Evolutionary conservation across 2,113 vertebrate genomes (phyloP), one percentile per base, ranked within the genome.

Genomic region (Megaceryle torquata): DNA sequence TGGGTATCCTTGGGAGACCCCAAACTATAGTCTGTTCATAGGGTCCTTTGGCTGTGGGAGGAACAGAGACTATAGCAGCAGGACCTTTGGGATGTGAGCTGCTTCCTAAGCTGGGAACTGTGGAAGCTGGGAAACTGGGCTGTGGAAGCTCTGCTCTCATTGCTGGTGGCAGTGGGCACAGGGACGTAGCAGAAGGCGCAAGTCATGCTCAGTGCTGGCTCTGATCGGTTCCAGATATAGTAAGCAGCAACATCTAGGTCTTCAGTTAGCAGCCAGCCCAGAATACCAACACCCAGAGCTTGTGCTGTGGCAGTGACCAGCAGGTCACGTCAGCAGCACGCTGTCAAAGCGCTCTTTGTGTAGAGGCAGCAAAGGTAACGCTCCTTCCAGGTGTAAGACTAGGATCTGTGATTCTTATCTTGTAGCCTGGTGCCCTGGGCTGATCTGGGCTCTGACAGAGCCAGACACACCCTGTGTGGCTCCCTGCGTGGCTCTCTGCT

Each of bases 401-500:
- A 25, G 0, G 43, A 41, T 60, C 71, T 29, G 48, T 2, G 53
- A 20, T 29, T 2, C 82, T 72, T 50, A 90, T 93, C 96, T 67
- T 11, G 4, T 3, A 29, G 16, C 61, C 46, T 37, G 20, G 2
- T 5, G 31, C 11, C 0, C 75, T 2, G 61, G 12, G 71, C 83
- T 41, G 57, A 31, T 77, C 86, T n/a, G 1, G 39, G 79, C 86
- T 88, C 78, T 12, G 43, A 4, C 0, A 5, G 8, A 26, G 69
- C 80, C 20, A 26, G 43, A 12, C n/a, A 12, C n/a, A 4, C 37
- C 0, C 3, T 1, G 90, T 7, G 61, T 0, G 7, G 6, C 28
- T 65, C 11, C 0, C 51, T 46, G 87, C 53, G 61, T 0, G 7
- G 6, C 28, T 65, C 11, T 0, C 51, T 46, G 87, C 53, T 70